Conservation (phyloP, 37 sponge, comb jelly and placozoan species). For the Bolinopsis microptera region DNA sequence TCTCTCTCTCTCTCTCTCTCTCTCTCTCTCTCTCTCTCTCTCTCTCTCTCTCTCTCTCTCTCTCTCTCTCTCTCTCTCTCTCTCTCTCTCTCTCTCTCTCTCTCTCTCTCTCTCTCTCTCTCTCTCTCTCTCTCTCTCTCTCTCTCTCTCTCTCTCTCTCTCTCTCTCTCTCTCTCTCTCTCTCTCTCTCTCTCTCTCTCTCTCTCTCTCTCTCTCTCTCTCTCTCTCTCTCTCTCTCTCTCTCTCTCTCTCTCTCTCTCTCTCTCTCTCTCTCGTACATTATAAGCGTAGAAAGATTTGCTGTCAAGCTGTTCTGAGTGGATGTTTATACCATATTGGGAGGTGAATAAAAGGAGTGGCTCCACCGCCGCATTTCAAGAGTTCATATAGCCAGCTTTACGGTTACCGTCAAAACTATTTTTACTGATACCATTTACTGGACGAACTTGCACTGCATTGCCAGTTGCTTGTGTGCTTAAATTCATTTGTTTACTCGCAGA, state of each 20-base stretch:
- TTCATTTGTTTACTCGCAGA: too few species aligned
- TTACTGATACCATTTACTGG: not conserved
- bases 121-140: too few species aligned
- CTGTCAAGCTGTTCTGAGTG: not conserved
- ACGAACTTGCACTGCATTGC: too few species aligned
- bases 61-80: too few species aligned
- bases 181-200: not conserved
- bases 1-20: too few species aligned
- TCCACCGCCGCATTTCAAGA: not conserved
- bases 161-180: not conserved
- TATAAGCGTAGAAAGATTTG: not conserved
- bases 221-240: not conserved
- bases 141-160: not conserved
- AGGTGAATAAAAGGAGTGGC: not conserved
- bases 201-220: not conserved
- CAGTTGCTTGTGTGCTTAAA: too few species aligned
- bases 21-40: too few species aligned
- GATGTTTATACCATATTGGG: not conserved
- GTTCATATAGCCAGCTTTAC: not conserved
- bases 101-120: too few species aligned
- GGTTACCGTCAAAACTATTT: not conserved
- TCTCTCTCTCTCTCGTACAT: not conserved
- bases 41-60: too few species aligned
- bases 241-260: not conserved
- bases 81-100: too few species aligned